phyloP scores from a whole-genome alignment of 1,140 invertebrate species.

The Hylaeus volcanicus region DNA sequence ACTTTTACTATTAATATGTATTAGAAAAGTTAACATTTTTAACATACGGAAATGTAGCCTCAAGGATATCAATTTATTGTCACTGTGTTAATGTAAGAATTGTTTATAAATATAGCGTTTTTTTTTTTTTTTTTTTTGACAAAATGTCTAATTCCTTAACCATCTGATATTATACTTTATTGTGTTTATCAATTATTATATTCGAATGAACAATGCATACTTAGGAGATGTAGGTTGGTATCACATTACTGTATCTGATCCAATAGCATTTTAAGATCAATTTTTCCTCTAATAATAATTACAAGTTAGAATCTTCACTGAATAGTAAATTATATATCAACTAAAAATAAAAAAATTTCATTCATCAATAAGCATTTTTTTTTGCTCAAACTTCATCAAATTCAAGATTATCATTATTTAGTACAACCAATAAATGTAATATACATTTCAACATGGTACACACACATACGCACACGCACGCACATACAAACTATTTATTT shows the following conservation, averaged over 20 bases:
- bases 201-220: conserved; percentile 38
- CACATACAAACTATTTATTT: neutral
- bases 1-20: neutral
- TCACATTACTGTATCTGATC: conserved; percentile 15
- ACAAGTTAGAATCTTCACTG: conserved; percentile 30
- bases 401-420: conserved; percentile 8
- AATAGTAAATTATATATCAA: conserved; percentile 11
- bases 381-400: neutral
- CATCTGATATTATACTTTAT: neutral
- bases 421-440: conserved; percentile 46
- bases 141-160: neutral
- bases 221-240: conserved; percentile 18
- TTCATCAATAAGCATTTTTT: neutral
- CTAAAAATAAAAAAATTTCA: conserved; percentile 5
- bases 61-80: conserved; percentile 14
- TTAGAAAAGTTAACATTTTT: neutral
- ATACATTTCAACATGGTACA: conserved; percentile 19
- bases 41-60: neutral
- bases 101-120: conserved; percentile 19
- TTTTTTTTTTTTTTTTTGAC: neutral
- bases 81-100: neutral
- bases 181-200: conserved; percentile 29
- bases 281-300: conserved; percentile 8
- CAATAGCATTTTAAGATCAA: neutral
- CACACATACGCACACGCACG: neutral